Percentiles rank a stretch among this genome's conserved stretches.
These are phyloP conservation scores for Halictus quadricinctus DNA, from an alignment of 2,888 invertebrate species.

Conservation along the genomic window DNA sequence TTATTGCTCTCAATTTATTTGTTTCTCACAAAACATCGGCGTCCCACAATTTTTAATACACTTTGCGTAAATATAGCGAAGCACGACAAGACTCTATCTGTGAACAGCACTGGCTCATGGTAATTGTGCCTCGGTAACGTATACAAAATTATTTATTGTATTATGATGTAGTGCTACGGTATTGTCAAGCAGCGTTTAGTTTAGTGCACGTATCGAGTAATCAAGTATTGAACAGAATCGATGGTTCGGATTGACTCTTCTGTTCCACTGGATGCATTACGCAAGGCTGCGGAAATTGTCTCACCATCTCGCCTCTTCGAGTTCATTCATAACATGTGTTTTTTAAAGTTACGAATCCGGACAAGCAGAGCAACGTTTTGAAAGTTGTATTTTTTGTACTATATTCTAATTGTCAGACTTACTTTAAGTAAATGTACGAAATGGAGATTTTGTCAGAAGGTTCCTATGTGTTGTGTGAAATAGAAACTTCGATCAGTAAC, in stretches of 20 bases:
- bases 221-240: slow-evolving; percentile 2
- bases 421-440: slow-evolving; percentile 48
- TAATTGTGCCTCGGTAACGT: slow-evolving; percentile 2
- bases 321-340: slow-evolving; percentile 28
- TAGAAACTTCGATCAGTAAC: slow-evolving; percentile 49
- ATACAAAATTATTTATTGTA: slow-evolving; percentile 20
- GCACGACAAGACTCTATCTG: not conserved
- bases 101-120: slow-evolving; percentile 7
- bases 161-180: slow-evolving; percentile 21
- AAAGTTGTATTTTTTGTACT: slow-evolving; percentile 61
- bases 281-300: slow-evolving; percentile 31
- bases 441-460: slow-evolving; percentile 49
- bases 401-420: slow-evolving; percentile 48
- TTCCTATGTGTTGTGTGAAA: slow-evolving; percentile 62
- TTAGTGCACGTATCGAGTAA: slow-evolving; percentile 14
- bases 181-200: slow-evolving; percentile 10
- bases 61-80: not conserved
- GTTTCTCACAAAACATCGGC: not conserved
- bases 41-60: slow-evolving; percentile 1
- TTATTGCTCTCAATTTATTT: not conserved
- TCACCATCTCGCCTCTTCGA: slow-evolving; percentile 25
- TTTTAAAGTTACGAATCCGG: slow-evolving; percentile 25
- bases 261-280: slow-evolving; percentile 9
- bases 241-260: slow-evolving; percentile 29
- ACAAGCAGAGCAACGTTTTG: slow-evolving; percentile 28